Conservation (phyloP, 2,113 vertebrate genomes). For the Dromaius novaehollandiae region DNA sequence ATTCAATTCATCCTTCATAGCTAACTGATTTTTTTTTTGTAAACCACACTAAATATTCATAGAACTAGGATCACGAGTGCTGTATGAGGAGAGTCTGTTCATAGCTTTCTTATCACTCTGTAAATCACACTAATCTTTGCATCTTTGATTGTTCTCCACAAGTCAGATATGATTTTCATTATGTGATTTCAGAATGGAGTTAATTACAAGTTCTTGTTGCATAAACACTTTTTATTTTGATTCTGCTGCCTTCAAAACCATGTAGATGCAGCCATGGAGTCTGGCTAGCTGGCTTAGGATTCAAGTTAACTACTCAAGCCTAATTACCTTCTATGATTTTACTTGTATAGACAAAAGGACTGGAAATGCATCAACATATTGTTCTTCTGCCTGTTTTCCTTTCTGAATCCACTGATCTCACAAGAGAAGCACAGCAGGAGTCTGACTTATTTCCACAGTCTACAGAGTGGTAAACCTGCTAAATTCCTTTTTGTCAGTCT, state of each 20-base stretch:
- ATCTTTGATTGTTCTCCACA: not conserved
- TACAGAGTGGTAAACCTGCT: not conserved
- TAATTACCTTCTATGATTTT: not conserved
- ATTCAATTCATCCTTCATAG: not conserved
- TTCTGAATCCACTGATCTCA: not conserved
- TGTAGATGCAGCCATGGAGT: not conserved
- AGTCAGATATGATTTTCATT: not conserved
- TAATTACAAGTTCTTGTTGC: not conserved
- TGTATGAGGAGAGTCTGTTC: not conserved
- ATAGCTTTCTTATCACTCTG: not conserved
- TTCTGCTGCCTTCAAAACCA: not conserved
- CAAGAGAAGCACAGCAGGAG: not conserved
- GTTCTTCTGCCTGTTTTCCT: not conserved
- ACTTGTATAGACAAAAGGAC: not conserved
- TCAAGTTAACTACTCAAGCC: not conserved
- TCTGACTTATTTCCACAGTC: not conserved
- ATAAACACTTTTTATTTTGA: not conserved
- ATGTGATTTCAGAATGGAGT: not conserved
- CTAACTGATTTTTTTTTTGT: not conserved
- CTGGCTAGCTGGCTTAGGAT: not conserved
- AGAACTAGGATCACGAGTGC: not conserved
- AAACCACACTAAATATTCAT: not conserved
- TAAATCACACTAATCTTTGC: not conserved
- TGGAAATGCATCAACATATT: not conserved
- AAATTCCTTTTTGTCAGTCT: not conserved